These are phyloP conservation scores for Drosophila kurseongensis DNA, from an alignment of 1,140 invertebrate genomes.

Conservation along the genomic window DNA sequence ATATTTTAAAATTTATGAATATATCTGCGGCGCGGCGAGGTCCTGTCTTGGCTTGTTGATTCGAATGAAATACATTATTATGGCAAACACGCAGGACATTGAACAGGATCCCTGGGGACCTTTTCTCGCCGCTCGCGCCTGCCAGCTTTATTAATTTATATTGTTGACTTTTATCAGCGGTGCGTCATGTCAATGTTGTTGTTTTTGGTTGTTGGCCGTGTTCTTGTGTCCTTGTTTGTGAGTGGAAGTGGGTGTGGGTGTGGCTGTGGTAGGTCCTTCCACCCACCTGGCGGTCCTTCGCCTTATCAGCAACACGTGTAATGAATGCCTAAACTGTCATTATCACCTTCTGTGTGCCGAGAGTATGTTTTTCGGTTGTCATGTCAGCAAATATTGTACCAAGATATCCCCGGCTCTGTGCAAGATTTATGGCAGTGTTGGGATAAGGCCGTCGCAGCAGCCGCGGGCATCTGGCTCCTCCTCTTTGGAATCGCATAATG, in stretches of 20 bases:
- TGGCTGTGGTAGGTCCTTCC: background rate
- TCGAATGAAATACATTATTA: slow-evolving; percentile 81
- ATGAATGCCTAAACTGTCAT: slow-evolving; percentile 83
- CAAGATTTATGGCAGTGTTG: slow-evolving; percentile 54
- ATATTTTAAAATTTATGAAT: slow-evolving; percentile 73
- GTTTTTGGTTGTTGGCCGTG: slow-evolving; percentile 1
- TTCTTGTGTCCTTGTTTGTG: slow-evolving; percentile 11
- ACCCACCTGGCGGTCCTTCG: slow-evolving; percentile 9
- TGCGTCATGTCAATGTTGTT: slow-evolving; percentile 61
- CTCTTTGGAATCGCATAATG: slow-evolving; percentile 49
- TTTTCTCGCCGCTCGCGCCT: slow-evolving; percentile 48
- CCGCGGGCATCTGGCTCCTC: slow-evolving; percentile 31
- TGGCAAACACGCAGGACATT: slow-evolving; percentile 75
- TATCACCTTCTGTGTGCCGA: slow-evolving; percentile 71
- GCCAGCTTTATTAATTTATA: slow-evolving; percentile 82
- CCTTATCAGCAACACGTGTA: slow-evolving; percentile 83
- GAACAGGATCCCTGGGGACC: slow-evolving; percentile 56
- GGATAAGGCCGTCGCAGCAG: slow-evolving; percentile 20
- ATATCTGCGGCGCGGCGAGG: slow-evolving; percentile 23
- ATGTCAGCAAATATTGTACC: slow-evolving; percentile 81
- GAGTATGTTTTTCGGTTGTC: slow-evolving; percentile 76
- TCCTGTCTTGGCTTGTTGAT: slow-evolving; percentile 70
- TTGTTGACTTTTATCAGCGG: slow-evolving; percentile 80
- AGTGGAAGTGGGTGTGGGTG: no score
- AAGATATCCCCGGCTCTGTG: slow-evolving; percentile 54